Evolutionary conservation across 1,140 invertebrate species (phyloP), one percentile per base, ranked within the genome.

Genomic region (Venturia canescens): DNA sequence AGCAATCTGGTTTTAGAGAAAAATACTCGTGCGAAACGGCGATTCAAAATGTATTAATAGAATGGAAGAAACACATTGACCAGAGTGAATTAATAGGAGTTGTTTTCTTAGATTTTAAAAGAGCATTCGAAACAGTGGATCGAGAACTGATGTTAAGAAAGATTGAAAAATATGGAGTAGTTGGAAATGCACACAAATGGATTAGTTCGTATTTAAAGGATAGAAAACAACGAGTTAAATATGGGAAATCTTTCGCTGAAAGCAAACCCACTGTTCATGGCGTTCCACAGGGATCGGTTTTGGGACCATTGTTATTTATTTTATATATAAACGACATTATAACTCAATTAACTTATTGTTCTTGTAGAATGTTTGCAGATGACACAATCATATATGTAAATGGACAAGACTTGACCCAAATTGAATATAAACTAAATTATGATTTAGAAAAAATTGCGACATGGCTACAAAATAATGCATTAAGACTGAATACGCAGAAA

Each of bases 81-180:
- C 31, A 78, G 27, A 78, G 57, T 16, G 16, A 72, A 77, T 63
- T 63, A 23, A 31, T 74, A 18, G 70, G 67, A n/a, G 48, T 67
- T 18, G 60, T 78, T 26, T 80, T 83, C 38, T 16, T 79, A 66
- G 79, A 84, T 44, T 60, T 84, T 1, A 81, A 77, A 21, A 63
- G 80, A 75, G 82, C 82, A 26, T 84, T 85, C 79, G 83, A 83
- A 77, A 83, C 77, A 27, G 48, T 83, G 0, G 66, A 79, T 67
- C 75, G 77, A 78, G 26, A 78, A n/a, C 78, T 66, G 48, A 23
- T 83, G 21, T 23, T 83, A 69, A 44, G 53, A 48, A 83, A 81
- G 79, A 16, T 81, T 26, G 27, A 60, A n/a, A 74, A 50, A 23
- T 78, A 78, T 29, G 82, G 82, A 60, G 74, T 81, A 31, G 23